Evolutionary conservation across 2,888 invertebrate species (phyloP).

Genomic region (Lasius fuliginosus): DNA sequence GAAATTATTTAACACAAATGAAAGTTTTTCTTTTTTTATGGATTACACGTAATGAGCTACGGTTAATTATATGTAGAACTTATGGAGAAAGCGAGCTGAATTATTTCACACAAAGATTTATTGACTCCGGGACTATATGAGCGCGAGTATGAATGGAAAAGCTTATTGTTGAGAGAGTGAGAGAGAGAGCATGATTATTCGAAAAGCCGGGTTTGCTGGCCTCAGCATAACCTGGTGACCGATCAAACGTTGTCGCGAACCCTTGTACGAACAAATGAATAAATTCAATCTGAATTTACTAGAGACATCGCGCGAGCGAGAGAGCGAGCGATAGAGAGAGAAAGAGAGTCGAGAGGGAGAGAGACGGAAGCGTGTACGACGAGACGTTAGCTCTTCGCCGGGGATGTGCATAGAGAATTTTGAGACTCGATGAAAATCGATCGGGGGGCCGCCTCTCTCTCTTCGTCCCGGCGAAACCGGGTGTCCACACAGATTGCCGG

Average conservation of each 20-base stretch:
- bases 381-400: conserved; percentile 65
- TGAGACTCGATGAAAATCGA: conserved; percentile 77
- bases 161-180: background rate
- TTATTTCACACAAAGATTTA: conserved; percentile 8
- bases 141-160: background rate
- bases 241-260: conserved; percentile 12
- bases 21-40: background rate
- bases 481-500: conserved; percentile 77
- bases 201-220: background rate
- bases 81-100: conserved; percentile 1
- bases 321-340: background rate
- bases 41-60: background rate
- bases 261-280: conserved; percentile 44
- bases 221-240: conserved; percentile 3
- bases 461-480: conserved; percentile 72
- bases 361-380: conserved; percentile 17
- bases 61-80: background rate
- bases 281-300: conserved; percentile 46
- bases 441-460: conserved; percentile 59
- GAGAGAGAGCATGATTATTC: background rate
- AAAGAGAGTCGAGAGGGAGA: background rate
- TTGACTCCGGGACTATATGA: background rate
- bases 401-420: conserved; percentile 71
- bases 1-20: background rate
- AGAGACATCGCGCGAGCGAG: conserved; percentile 4